Conservation (phyloP, 1,140 invertebrate species). For the Maconellicoccus hirsutus region DNA sequence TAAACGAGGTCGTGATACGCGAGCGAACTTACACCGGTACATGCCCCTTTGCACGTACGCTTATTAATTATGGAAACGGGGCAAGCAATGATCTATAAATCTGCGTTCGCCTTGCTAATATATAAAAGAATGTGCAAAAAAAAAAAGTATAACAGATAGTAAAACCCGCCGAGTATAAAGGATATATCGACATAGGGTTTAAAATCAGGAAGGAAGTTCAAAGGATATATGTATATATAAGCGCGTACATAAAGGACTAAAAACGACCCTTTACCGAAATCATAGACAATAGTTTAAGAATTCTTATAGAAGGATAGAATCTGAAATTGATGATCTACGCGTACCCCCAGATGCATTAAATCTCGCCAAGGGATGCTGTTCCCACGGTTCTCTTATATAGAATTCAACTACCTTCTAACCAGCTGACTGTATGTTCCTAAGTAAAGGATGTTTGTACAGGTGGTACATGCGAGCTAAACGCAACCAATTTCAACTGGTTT, state of each 20-base stretch:
- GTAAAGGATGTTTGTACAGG: constrained; percentile 7
- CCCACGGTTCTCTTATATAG: background rate
- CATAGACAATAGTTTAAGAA: constrained; percentile 2
- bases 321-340: constrained; percentile 5
- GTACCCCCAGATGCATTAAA: constrained; percentile 7
- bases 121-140: background rate
- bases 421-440: background rate
- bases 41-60: constrained; percentile 1
- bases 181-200: constrained; percentile 1
- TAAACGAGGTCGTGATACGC: background rate
- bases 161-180: background rate
- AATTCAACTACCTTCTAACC: background rate
- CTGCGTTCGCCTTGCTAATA: constrained; percentile 2
- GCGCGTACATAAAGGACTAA: background rate
- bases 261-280: background rate
- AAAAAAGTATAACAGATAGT: constrained; percentile 9
- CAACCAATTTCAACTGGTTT: background rate
- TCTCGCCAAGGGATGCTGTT: constrained; percentile 1
- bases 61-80: constrained; percentile 9
- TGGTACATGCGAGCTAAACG: constrained; percentile 2
- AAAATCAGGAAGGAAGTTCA: constrained; percentile 8
- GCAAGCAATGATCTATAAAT: constrained; percentile 1
- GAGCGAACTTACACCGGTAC: background rate
- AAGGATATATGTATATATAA: background rate
- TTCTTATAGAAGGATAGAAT: constrained; percentile 4